Percentiles rank a stretch among this genome's conserved stretches.
Conservation (phyloP, 92 coral and sea anemone genomes). For the Muricea muricata region DNA sequence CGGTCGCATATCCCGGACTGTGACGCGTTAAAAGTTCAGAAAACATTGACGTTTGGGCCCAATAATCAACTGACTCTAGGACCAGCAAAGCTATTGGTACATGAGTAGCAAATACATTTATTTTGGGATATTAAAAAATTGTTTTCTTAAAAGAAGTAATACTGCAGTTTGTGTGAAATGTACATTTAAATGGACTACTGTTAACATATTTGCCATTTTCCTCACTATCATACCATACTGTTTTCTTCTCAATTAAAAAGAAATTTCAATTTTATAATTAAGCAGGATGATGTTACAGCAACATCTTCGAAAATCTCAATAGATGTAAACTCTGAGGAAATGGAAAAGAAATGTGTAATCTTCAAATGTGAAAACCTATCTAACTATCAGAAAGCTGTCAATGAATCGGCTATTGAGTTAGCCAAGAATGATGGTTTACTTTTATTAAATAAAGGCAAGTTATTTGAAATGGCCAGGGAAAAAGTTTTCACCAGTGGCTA, state of each 20-base stretch:
- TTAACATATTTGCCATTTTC: too few species aligned
- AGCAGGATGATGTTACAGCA: neutral
- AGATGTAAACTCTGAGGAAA: neutral
- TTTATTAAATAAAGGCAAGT: conserved; percentile 43
- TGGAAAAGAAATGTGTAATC: neutral
- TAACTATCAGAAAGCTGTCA: conserved; percentile 38
- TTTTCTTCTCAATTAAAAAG: neutral
- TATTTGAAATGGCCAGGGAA: conserved; percentile 46
- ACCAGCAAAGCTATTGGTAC: neutral
- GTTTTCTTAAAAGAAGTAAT: too few species aligned
- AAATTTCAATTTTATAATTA: neutral
- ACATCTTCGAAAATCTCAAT: neutral
- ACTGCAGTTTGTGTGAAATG: neutral
- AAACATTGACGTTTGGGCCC: neutral
- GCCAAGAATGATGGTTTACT: conserved; percentile 31
- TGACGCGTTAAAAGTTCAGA: conserved; percentile 9
- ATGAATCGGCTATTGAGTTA: conserved; percentile 25
- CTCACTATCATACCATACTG: neutral
- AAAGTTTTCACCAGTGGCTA: conserved; percentile 43
- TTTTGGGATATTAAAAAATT: too few species aligned
- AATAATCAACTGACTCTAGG: neutral
- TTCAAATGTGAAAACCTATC: neutral
- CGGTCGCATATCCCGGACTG: too few species aligned
- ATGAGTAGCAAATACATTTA: neutral
- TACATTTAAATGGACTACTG: too few species aligned